These are phyloP conservation scores for Leucophenga varia DNA, from an alignment of 1,140 invertebrate species.

Conservation along the genomic window DNA sequence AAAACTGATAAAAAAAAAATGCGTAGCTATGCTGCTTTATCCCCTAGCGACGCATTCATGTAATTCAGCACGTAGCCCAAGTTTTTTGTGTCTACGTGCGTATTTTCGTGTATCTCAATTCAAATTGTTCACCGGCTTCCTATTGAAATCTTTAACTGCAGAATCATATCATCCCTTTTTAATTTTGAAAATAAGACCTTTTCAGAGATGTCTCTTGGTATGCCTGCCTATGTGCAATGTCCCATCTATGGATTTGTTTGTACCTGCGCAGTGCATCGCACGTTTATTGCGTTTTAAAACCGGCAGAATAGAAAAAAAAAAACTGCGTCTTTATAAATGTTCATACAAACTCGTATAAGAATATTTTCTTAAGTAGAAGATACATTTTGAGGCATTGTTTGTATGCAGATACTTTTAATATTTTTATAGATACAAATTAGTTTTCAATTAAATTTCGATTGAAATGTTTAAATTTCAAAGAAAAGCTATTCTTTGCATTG, in stretches of 20 bases:
- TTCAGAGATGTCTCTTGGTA: conserved; percentile 22
- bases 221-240: too few species aligned
- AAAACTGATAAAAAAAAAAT: conserved; percentile 14
- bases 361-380: too few species aligned
- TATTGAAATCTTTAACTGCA: conserved; percentile 3
- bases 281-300: conserved; percentile 28
- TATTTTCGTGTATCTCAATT: conserved; percentile 7
- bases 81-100: conserved; percentile 31
- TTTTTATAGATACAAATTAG: too few species aligned
- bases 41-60: conserved; percentile 21
- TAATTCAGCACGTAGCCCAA: conserved; percentile 43
- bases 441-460: too few species aligned
- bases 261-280: conserved; percentile 33
- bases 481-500: too few species aligned
- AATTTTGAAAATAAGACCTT: conserved; percentile 19
- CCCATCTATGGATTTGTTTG: conserved; percentile 16
- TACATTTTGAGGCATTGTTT: too few species aligned
- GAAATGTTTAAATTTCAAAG: too few species aligned
- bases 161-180: conserved; percentile 32
- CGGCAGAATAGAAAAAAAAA: conserved; percentile 14
- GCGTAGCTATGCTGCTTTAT: conserved; percentile 1
- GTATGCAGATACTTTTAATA: too few species aligned
- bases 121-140: too few species aligned
- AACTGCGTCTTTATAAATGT: conserved; percentile 50
- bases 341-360: too few species aligned